A percentile compares a stretch with the other conserved stretches of the same genome.
Conservation (phyloP, 1,140 invertebrate genomes). For the Cydia fagiglandana region DNA sequence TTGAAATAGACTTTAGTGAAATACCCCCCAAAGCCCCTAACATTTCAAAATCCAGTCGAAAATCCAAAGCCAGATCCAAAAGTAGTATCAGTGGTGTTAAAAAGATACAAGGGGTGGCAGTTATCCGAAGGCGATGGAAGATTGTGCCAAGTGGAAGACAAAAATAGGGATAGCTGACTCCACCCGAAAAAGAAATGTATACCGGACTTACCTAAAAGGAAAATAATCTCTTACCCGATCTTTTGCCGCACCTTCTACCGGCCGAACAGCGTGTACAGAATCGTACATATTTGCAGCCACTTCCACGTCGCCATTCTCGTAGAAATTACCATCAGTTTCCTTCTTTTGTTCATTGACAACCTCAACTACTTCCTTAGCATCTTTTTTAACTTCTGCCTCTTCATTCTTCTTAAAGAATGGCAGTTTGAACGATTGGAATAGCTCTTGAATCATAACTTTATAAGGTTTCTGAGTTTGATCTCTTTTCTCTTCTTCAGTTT, state of each 20-base stretch:
- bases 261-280: constrained; percentile 54
- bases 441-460: constrained; percentile 66
- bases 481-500: constrained; percentile 40
- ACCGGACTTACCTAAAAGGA: no score
- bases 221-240: constrained; percentile 44
- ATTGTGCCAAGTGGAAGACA: no score
- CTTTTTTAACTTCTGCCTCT: constrained; percentile 38
- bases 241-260: constrained; percentile 42
- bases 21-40: no score
- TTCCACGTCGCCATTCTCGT: constrained; percentile 62
- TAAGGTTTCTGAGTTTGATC: constrained; percentile 47
- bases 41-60: no score
- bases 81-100: no score
- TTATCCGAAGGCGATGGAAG: no score
- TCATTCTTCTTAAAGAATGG: constrained; percentile 62
- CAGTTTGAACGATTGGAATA: constrained; percentile 65
- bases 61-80: no score
- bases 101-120: no score
- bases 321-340: constrained; percentile 52
- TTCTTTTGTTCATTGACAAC: constrained; percentile 27
- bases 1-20: no score
- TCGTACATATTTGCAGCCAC: constrained; percentile 63
- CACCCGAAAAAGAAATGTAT: no score
- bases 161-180: no score
- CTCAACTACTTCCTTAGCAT: constrained; percentile 35